Conservation (phyloP, 2,113 vertebrate genomes). For the Prinia subflava region DNA sequence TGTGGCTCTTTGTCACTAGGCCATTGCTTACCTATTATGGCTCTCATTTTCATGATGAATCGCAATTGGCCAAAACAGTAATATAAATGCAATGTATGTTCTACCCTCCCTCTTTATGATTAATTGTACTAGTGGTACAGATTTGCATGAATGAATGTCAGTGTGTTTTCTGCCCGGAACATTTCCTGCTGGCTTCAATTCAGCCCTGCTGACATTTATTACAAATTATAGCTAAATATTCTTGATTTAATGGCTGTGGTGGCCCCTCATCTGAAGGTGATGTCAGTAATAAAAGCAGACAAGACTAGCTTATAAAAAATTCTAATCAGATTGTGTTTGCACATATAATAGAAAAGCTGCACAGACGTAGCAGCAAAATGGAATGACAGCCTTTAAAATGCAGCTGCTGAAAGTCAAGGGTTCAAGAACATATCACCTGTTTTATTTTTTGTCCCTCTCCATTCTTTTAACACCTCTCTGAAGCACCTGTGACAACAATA, state of each 20-base stretch:
- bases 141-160: constrained; percentile 84
- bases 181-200: constrained; percentile 76
- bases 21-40: constrained; percentile 44
- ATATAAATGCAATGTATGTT: constrained; percentile 67
- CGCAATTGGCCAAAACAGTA: constrained; percentile 55
- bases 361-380: constrained; percentile 37
- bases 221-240: constrained; percentile 84
- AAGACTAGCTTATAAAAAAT: constrained; percentile 72
- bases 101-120: constrained; percentile 63
- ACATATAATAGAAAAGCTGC: constrained; percentile 60
- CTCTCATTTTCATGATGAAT: constrained; percentile 54
- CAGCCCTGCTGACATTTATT: constrained; percentile 80
- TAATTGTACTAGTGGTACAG: constrained; percentile 72
- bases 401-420: constrained; percentile 64
- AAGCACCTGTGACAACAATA: constrained; percentile 1
- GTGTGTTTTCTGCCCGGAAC: constrained; percentile 77
- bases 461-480: constrained; percentile 19
- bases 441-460: constrained; percentile 46
- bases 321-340: constrained; percentile 74
- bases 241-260: constrained; percentile 75
- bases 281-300: constrained; percentile 77
- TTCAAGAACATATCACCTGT: constrained; percentile 57
- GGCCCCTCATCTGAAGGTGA: constrained; percentile 73
- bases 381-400: constrained; percentile 59
- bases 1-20: constrained; percentile 50